These are phyloP conservation scores for Sula dactylatra DNA, from an alignment of 2,113 vertebrate genomes.

Conservation along the genomic window DNA sequence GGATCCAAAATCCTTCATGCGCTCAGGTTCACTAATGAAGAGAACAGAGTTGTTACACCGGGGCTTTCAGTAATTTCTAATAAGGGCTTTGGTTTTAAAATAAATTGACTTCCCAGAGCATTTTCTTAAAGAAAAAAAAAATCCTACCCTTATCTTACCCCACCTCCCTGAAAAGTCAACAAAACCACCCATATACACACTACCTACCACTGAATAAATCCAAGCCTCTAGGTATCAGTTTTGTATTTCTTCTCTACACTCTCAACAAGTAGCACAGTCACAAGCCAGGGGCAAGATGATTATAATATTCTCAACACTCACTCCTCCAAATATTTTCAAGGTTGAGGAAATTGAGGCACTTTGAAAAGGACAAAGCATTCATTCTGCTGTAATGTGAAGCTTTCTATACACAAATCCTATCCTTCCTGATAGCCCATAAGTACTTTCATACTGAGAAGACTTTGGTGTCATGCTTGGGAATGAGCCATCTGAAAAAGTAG, in stretches of 20 bases:
- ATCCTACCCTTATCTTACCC: not conserved
- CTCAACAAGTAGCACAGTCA: not conserved
- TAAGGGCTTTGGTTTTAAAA: not conserved
- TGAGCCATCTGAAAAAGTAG: not conserved
- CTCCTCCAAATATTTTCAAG: not conserved
- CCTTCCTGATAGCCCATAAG: rapidly evolving
- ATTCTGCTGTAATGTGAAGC: not conserved
- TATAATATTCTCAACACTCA: not conserved
- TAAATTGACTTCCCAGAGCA: not conserved
- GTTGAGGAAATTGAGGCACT: not conserved
- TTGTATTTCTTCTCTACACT: not conserved
- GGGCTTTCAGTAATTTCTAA: not conserved
- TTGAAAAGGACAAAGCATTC: not conserved
- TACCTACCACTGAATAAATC: rapidly evolving
- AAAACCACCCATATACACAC: rapidly evolving
- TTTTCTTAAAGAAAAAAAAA: not conserved
- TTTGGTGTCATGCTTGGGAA: not conserved
- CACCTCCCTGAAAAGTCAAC: not conserved
- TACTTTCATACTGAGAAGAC: not conserved
- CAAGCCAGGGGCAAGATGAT: not conserved
- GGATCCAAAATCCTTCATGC: not conserved
- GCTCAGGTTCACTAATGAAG: not conserved
- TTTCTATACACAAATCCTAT: not conserved
- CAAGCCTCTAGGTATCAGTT: not conserved
- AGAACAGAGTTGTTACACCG: not conserved